These are phyloP conservation scores for Ormyrus rosae DNA, from an alignment of 2,888 invertebrate genomes.

Conservation along the genomic window DNA sequence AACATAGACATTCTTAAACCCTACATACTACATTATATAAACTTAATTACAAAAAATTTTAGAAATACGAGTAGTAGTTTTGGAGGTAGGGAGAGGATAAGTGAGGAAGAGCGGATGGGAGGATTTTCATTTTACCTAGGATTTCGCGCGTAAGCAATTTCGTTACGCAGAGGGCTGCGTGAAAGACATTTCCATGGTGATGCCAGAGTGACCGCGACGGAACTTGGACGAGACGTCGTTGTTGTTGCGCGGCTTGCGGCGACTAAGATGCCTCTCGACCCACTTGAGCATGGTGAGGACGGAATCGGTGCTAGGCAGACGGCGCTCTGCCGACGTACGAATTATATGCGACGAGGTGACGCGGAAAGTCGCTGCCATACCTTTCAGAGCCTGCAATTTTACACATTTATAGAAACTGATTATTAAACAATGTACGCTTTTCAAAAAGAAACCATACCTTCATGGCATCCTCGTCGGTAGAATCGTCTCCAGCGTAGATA, in stretches of 20 bases:
- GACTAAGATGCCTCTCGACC: slow-evolving; percentile 90
- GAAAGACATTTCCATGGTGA: slow-evolving; percentile 88
- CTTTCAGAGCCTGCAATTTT: slow-evolving; percentile 85
- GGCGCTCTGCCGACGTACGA: slow-evolving; percentile 90
- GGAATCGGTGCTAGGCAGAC: slow-evolving; percentile 91
- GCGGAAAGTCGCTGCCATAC: slow-evolving; percentile 95
- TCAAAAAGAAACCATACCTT: slow-evolving; percentile 78
- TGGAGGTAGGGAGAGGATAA: not conserved
- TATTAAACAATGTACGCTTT: too few species aligned
- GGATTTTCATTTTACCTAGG: slow-evolving; percentile 13
- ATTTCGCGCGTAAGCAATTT: not conserved
- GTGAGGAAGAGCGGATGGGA: not conserved
- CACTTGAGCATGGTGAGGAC: slow-evolving; percentile 93
- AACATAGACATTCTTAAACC: slow-evolving; percentile 32
- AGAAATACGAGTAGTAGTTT: slow-evolving; percentile 19
- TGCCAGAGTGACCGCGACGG: slow-evolving; percentile 79
- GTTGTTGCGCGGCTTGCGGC: slow-evolving; percentile 83
- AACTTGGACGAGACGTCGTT: slow-evolving; percentile 70
- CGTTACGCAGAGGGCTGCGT: slow-evolving; percentile 55
- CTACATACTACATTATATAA: slow-evolving; percentile 20
- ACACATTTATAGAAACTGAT: not conserved
- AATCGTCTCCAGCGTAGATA: slow-evolving; percentile 93
- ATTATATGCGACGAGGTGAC: slow-evolving; percentile 90
- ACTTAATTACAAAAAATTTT: slow-evolving; percentile 43
- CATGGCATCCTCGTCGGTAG: slow-evolving; percentile 94